Percentiles rank a stretch among this genome's conserved stretches.
phyloP scores from a whole-genome alignment of 2,113 vertebrate genomes.

The Saccopteryx leptura region DNA sequence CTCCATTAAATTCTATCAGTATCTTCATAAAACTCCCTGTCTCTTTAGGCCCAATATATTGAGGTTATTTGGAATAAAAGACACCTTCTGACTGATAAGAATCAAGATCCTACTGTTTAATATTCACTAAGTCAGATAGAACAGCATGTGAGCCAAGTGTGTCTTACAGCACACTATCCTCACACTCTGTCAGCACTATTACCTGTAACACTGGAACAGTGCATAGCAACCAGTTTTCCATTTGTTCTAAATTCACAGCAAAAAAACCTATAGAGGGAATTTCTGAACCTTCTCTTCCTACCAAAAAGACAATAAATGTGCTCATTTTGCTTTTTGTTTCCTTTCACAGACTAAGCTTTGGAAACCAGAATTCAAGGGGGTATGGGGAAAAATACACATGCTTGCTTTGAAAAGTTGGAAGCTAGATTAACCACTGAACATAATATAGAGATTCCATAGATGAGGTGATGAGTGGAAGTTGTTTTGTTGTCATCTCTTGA shows the following conservation, averaged over 20 bases:
- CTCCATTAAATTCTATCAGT: not conserved
- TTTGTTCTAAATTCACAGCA: not conserved
- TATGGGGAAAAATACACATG: no score
- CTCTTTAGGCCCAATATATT: not conserved
- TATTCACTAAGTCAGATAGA: not conserved
- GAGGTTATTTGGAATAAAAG: not conserved
- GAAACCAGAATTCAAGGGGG: not conserved
- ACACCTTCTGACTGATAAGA: not conserved
- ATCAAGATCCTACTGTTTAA: not conserved
- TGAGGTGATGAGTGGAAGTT: not conserved
- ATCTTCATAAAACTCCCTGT: not conserved
- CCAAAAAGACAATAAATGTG: not conserved
- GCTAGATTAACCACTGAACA: not conserved
- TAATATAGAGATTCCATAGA: not conserved
- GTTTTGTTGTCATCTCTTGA: not conserved
- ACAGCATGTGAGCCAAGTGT: fast-evolving
- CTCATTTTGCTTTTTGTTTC: not conserved
- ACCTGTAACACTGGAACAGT: not conserved
- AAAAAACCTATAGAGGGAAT: not conserved
- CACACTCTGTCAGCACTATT: not conserved
- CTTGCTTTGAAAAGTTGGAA: not conserved
- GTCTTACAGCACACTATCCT: not conserved
- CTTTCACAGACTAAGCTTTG: not conserved
- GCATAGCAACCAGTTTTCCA: not conserved
- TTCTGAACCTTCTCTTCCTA: not conserved